phyloP scores from a whole-genome alignment of 1,140 invertebrate genomes.

The Pristionchus pacificus region DNA sequence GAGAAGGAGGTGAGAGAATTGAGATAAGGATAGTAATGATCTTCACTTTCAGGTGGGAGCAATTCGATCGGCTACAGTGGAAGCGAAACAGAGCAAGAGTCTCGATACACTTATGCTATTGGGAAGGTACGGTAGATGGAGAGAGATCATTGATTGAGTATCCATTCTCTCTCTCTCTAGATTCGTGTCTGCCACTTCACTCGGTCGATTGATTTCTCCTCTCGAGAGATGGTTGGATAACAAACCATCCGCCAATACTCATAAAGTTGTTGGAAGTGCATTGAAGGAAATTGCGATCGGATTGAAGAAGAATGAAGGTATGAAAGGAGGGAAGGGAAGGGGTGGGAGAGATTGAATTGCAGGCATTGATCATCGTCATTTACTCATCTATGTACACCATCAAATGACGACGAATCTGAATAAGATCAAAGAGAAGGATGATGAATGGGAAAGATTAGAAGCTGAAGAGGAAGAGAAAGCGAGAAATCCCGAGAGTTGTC shows the following conservation, averaged over 20 bases:
- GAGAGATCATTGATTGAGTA: not conserved
- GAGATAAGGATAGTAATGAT: not conserved
- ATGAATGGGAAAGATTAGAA: conserved; percentile 2
- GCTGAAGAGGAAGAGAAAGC: conserved; percentile 23
- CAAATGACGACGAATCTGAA: conserved; percentile 75
- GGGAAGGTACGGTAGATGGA: conserved; percentile 2
- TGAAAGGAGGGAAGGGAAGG: conserved; percentile 64
- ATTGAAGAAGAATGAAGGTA: conserved; percentile 22
- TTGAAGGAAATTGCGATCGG: conserved; percentile 60
- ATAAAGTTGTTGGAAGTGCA: conserved; percentile 75
- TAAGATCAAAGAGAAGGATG: conserved; percentile 36
- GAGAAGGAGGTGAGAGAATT: not conserved
- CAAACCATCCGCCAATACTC: conserved; percentile 74
- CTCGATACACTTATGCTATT: conserved; percentile 52
- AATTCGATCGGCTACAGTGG: conserved; percentile 63
- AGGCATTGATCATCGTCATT: conserved; percentile 68
- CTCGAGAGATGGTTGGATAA: conserved; percentile 62
- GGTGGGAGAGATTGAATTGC: conserved; percentile 67
- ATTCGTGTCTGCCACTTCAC: conserved; percentile 18
- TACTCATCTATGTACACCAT: conserved; percentile 77
- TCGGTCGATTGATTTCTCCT: not conserved
- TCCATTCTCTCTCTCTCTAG: not conserved
- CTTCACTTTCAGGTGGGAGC: not conserved
- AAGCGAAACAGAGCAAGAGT: conserved; percentile 76
- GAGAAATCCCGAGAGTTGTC: conserved; percentile 40